phyloP scores from a whole-genome alignment of 2,113 vertebrate species.

The Verasper variegatus region DNA sequence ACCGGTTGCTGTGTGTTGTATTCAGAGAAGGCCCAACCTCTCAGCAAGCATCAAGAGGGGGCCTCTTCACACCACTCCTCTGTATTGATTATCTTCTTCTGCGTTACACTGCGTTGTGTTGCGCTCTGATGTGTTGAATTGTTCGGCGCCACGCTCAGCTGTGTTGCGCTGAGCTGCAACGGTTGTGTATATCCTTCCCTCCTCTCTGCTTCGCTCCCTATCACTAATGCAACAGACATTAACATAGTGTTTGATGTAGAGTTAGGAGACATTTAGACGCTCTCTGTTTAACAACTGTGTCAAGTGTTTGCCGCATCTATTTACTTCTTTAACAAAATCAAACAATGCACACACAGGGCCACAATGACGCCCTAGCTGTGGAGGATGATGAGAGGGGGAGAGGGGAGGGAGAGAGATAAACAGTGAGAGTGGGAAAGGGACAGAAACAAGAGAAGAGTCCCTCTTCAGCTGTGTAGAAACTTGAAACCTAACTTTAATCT shows the following conservation, averaged over 20 bases:
- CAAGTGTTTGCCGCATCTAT: constrained; percentile 81
- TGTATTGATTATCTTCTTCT: constrained; percentile 62
- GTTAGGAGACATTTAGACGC: constrained; percentile 82
- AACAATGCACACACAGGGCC: constrained; percentile 74
- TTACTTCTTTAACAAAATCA: constrained; percentile 82
- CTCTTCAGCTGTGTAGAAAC: constrained; percentile 8
- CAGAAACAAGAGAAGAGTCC: constrained; percentile 37
- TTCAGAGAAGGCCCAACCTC: constrained; percentile 37
- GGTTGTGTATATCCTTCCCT: constrained; percentile 52
- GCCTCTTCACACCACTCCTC: constrained; percentile 56
- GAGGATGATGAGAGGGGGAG: constrained; percentile 69
- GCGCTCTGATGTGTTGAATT: constrained; percentile 34
- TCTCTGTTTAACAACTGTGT: constrained; percentile 83
- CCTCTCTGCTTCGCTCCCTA: constrained; percentile 61
- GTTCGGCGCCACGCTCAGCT: background rate
- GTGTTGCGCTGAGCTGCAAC: constrained; percentile 26
- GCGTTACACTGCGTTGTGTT: constrained; percentile 47
- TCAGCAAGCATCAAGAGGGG: constrained; percentile 41
- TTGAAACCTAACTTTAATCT: no score
- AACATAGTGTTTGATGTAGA: constrained; percentile 84
- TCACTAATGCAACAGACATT: constrained; percentile 82
- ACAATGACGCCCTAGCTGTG: constrained; percentile 50
- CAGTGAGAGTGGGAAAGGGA: constrained; percentile 60
- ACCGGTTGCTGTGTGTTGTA: constrained; percentile 13
- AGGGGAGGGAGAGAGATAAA: constrained; percentile 37